Evolutionary conservation across 2,888 invertebrate species (phyloP).

Genomic region (Spodoptera exigua): DNA sequence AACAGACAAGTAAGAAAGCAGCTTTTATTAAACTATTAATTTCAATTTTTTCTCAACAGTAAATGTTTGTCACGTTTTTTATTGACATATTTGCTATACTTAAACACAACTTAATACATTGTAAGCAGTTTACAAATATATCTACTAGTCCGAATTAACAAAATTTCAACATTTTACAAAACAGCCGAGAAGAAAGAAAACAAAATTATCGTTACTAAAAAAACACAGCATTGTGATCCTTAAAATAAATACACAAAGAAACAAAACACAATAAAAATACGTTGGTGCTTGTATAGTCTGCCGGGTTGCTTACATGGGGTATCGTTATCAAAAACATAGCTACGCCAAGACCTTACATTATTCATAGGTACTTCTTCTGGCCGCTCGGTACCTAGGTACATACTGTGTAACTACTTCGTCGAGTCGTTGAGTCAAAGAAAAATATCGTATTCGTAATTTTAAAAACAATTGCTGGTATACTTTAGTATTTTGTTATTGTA

Average conservation of each 20-base stretch:
- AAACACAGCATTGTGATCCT: conserved; percentile 12
- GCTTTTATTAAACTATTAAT: too few species aligned
- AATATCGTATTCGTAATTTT: conserved; percentile 14
- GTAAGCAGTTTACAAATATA: too few species aligned
- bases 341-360: conserved; percentile 45
- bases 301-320: conserved; percentile 28
- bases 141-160: too few species aligned
- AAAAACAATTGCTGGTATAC: conserved; percentile 11
- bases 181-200: too few species aligned
- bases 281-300: conserved; percentile 12
- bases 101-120: too few species aligned
- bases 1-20: too few species aligned
- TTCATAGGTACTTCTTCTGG: conserved; percentile 42
- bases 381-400: conserved; percentile 1
- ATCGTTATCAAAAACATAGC: conserved; percentile 48
- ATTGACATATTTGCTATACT: too few species aligned
- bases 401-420: too few species aligned
- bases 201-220: not conserved
- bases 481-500: conserved; percentile 11
- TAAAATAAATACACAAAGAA: conserved; percentile 14
- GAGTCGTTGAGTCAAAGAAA: conserved; percentile 17
- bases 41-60: too few species aligned
- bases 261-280: conserved; percentile 14
- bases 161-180: too few species aligned
- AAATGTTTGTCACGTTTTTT: too few species aligned